These are phyloP conservation scores for Cephus nigrinus DNA, from an alignment of 2,888 invertebrate species.

Conservation along the genomic window DNA sequence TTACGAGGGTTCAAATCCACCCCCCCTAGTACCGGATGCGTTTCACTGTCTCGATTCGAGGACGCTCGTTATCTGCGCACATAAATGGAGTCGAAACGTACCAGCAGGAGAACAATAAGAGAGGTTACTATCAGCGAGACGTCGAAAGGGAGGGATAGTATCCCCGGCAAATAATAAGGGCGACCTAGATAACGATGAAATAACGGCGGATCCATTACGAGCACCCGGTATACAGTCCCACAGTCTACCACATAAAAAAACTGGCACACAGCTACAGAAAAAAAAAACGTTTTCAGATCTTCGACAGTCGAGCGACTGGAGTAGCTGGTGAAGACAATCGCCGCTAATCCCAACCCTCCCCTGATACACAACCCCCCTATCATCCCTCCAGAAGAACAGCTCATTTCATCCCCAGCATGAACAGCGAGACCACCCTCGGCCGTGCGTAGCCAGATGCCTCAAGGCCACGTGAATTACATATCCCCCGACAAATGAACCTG, in stretches of 20 bases:
- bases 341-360: neutral
- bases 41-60: neutral
- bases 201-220: neutral
- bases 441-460: neutral
- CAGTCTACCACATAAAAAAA: neutral
- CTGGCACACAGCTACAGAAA: neutral
- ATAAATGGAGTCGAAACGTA: neutral
- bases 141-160: neutral
- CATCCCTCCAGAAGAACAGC: neutral
- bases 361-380: neutral
- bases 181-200: neutral
- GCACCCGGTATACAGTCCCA: neutral
- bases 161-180: neutral
- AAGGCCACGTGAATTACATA: neutral
- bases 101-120: neutral
- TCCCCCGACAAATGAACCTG: neutral
- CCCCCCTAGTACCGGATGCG: neutral
- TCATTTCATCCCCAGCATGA: neutral
- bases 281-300: neutral
- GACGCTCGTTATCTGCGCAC: neutral
- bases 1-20: neutral
- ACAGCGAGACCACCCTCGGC: neutral
- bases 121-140: neutral
- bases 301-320: neutral
- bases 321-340: neutral